Conservation (phyloP, 1,140 invertebrate species). For the Parasteatoda tepidariorum region DNA sequence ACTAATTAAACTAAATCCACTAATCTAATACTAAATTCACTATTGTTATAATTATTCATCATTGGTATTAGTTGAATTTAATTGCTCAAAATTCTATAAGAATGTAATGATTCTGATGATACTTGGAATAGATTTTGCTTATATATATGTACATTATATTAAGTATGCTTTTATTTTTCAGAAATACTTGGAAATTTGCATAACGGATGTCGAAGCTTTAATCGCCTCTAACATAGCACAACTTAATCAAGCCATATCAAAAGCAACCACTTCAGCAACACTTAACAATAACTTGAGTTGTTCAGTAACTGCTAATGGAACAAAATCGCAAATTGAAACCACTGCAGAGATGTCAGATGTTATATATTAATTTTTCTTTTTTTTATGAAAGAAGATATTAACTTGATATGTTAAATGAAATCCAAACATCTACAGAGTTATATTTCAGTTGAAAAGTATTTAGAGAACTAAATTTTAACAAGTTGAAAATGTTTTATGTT, state of each 20-base stretch:
- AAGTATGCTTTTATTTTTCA: constrained; percentile 1
- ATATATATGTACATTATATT: too few species aligned
- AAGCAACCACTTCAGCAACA: neutral
- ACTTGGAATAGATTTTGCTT: too few species aligned
- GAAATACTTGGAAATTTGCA: constrained; percentile 48
- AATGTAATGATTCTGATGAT: too few species aligned
- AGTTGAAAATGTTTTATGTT: neutral
- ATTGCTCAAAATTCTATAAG: too few species aligned
- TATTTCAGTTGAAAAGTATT: neutral
- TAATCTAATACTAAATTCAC: too few species aligned
- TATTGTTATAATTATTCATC: too few species aligned
- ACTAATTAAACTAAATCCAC: too few species aligned
- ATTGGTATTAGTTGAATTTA: too few species aligned
- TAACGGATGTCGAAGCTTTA: constrained; percentile 39
- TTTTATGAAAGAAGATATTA: too few species aligned
- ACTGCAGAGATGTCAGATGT: constrained; percentile 26
- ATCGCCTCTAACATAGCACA: constrained; percentile 42
- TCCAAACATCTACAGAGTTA: neutral
- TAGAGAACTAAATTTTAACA: neutral
- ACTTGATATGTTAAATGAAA: too few species aligned
- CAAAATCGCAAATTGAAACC: constrained; percentile 12
- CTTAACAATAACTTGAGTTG: constrained; percentile 30
- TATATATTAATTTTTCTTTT: neutral
- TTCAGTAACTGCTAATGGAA: constrained; percentile 21
- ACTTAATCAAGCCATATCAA: constrained; percentile 33